phyloP scores from a whole-genome alignment of 64 coral and sea anemone genomes.

The Actinia tenebrosa region DNA sequence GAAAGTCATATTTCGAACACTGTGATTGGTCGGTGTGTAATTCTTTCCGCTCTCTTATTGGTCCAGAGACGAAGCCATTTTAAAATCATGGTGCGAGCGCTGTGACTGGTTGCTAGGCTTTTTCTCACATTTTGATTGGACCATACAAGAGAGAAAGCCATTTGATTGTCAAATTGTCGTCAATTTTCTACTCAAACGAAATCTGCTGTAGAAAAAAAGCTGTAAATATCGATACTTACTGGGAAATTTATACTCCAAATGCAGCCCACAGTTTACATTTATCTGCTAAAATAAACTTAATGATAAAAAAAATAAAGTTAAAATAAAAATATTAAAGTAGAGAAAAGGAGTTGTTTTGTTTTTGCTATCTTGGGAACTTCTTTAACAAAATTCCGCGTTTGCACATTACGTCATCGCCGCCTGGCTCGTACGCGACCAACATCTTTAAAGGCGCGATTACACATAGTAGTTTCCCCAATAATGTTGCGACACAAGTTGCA shows the following conservation, averaged over 20 bases:
- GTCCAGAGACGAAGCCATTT: not conserved
- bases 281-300: not conserved
- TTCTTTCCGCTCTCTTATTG: not conserved
- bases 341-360: not conserved
- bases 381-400: too few relatives aligned
- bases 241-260: constrained; percentile 2
- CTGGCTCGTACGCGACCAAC: too few relatives aligned
- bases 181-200: not conserved
- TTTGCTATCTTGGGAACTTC: not conserved
- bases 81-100: not conserved
- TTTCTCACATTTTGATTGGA: not conserved
- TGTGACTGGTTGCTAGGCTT: not conserved
- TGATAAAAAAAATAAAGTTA: not conserved
- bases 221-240: not conserved
- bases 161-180: not conserved
- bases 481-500: too few relatives aligned
- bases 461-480: too few relatives aligned
- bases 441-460: too few relatives aligned
- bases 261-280: constrained; percentile 4
- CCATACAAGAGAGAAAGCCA: not conserved
- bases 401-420: too few relatives aligned
- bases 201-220: not conserved
- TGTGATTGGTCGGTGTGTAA: not conserved
- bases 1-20: not conserved
- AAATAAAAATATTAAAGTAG: not conserved